Conservation (phyloP, 2,113 vertebrate genomes). For the Pardalotus punctatus region DNA sequence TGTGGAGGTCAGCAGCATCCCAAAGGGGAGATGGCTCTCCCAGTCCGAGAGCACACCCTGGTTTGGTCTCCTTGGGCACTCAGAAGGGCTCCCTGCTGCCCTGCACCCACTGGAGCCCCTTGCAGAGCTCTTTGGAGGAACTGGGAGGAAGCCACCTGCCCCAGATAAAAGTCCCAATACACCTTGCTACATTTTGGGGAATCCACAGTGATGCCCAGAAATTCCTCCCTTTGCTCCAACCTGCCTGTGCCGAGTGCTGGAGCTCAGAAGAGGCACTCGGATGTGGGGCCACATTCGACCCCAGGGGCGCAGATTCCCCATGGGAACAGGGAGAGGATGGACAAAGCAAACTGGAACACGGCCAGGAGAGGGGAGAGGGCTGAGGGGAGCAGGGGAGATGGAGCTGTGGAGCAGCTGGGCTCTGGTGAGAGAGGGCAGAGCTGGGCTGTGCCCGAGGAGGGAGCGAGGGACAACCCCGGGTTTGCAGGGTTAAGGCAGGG, state of each 20-base stretch:
- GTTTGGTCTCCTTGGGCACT: background rate
- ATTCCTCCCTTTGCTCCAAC: background rate
- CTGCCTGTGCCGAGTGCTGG: background rate
- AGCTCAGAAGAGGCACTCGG: background rate
- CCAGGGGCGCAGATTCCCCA: accelerated
- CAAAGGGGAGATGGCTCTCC: background rate
- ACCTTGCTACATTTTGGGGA: background rate
- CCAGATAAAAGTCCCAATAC: too few species aligned
- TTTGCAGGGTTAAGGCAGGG: background rate
- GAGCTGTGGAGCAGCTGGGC: background rate
- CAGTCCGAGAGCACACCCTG: background rate
- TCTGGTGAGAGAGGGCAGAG: background rate
- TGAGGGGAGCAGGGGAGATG: background rate
- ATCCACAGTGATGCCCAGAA: background rate
- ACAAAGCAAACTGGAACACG: background rate
- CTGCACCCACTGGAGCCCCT: background rate
- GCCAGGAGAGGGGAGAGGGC: too few species aligned
- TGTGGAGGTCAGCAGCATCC: background rate
- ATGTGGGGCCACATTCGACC: accelerated
- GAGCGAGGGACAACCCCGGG: accelerated
- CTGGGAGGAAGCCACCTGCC: background rate
- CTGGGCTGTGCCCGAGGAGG: background rate
- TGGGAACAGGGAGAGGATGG: background rate
- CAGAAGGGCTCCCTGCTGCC: background rate
- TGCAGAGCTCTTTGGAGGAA: background rate